A percentile compares a stretch with the other conserved stretches of the same genome.
These are phyloP conservation scores for Galeopsomyia nigrocyanea DNA, from an alignment of 2,888 invertebrate genomes.

Conservation along the genomic window DNA sequence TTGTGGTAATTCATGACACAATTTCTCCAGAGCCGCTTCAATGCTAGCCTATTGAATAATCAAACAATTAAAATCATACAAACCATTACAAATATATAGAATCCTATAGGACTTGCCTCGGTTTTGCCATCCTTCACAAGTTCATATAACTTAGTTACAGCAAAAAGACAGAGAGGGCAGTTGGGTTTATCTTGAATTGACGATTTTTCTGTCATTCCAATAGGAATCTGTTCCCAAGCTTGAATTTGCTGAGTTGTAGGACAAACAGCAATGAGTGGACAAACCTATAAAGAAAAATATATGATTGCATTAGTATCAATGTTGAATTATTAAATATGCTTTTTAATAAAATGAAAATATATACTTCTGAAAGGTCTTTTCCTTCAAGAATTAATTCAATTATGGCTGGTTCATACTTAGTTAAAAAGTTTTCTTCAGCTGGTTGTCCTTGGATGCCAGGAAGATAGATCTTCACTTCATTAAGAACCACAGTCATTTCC, in stretches of 20 bases:
- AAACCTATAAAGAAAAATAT: conserved; percentile 71
- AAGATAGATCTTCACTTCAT: conserved; percentile 77
- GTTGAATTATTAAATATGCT: conserved; percentile 3
- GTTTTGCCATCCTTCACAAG: conserved; percentile 81
- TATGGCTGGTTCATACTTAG: conserved; percentile 80
- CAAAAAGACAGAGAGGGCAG: conserved; percentile 88
- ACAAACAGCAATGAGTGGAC: conserved; percentile 81
- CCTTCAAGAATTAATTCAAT: conserved; percentile 82
- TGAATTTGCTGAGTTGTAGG: conserved; percentile 71
- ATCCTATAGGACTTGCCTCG: conserved; percentile 67
- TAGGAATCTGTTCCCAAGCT: conserved; percentile 57
- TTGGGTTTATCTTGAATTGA: conserved; percentile 75
- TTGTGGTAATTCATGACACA: conserved; percentile 79
- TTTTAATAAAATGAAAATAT: conserved; percentile 50
- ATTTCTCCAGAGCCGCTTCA: conserved; percentile 76
- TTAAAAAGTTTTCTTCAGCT: conserved; percentile 82
- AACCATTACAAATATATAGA: conserved; percentile 5
- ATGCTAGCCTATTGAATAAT: conserved; percentile 75
- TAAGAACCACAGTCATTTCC: conserved; percentile 76
- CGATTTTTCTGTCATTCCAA: conserved; percentile 70
- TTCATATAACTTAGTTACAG: conserved; percentile 81
- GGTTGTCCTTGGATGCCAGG: conserved; percentile 72
- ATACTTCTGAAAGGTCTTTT: conserved; percentile 78
- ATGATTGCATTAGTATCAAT: conserved; percentile 1
- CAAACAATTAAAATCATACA: conserved; percentile 1